These are phyloP conservation scores for Eilema caniola DNA, from an alignment of 2,888 invertebrate species.

Conservation along the genomic window DNA sequence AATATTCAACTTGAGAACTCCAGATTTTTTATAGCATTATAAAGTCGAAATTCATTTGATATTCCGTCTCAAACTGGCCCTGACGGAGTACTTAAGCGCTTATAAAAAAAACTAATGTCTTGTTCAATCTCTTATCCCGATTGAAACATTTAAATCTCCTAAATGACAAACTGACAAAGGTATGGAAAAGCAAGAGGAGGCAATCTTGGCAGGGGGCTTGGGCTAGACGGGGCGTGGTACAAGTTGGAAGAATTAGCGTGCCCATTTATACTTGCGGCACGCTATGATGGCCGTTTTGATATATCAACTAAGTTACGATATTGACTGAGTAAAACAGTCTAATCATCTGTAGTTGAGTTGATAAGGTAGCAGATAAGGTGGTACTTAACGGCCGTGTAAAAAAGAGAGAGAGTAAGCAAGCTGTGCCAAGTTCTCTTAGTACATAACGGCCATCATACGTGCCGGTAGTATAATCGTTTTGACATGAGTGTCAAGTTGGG, in stretches of 20 bases:
- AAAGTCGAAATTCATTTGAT: not conserved
- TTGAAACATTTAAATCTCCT: conserved; percentile 38
- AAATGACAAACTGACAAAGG: conserved; percentile 35
- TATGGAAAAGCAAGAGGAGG: conserved; percentile 21
- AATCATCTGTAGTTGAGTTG: no score
- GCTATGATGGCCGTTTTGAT: not conserved
- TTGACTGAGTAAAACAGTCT: no score
- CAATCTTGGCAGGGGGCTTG: conserved; percentile 19
- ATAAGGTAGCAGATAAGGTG: no score
- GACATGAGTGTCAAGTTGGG: no score
- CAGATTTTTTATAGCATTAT: not conserved
- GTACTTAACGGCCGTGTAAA: no score
- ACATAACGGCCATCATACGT: no score
- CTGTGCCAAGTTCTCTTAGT: no score
- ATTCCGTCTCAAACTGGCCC: conserved; percentile 6
- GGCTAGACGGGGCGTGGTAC: conserved; percentile 3
- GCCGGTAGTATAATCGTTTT: no score
- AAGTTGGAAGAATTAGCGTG: conserved; percentile 12
- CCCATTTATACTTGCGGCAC: no score
- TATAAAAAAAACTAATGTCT: conserved; percentile 17
- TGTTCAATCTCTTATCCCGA: conserved; percentile 17
- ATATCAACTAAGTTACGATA: no score
- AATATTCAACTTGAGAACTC: not conserved
- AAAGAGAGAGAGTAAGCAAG: no score
- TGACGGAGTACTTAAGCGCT: conserved; percentile 3